Evolutionary conservation across 2,888 invertebrate species (phyloP), one percentile per base, ranked within the genome.

Genomic region (Liodrosophila aerea): DNA sequence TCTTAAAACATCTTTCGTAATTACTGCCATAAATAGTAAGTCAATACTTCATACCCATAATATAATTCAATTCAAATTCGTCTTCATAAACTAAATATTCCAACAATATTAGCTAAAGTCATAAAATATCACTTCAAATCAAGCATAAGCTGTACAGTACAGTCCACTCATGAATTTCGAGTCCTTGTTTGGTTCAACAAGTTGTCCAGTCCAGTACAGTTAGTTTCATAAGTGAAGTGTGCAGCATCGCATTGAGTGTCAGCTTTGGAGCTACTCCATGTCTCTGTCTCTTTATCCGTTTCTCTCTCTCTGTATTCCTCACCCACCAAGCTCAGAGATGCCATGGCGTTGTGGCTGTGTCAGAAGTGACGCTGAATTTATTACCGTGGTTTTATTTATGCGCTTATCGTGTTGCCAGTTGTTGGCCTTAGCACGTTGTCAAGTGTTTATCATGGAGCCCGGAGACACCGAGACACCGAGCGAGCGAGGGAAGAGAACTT

Each of bases 381-480:
- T 84, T 68, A 64, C 65, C 54, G 49, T 9, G 65, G 44, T 34
- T 67, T 77, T 74, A 82, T 82, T 82, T 82, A 86, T 82, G 80
- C 56, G 73, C 78, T 81, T 81, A 84, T 67, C 71, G 72, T 56
- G 71, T 63, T 70, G 83, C 66, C 78, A 71, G 63, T 77, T 63
- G 70, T 49, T 62, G 72, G 82, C 86, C 84, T 82, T 85, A 82
- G 74, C 82, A 64, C 86, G 86, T 82, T 86, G 82, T 86, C 86
- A 86, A 82, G 82, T 82, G 86, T 74, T 77, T 82, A 82, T 77
- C 81, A 76, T 77, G 78, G n/a, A n/a, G 83, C 51, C 59, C 50
- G 57, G 52, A 56, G 47, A 29, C 39, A 9, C 16, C 49, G 33
- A 34, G 7, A 33, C 9, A 41, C 9, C 29, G 22, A 27, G 30